A percentile compares a stretch with the other conserved stretches of the same genome.
Evolutionary conservation across 2,888 invertebrate genomes (phyloP).

Genomic region (Ernsta delagoae): DNA sequence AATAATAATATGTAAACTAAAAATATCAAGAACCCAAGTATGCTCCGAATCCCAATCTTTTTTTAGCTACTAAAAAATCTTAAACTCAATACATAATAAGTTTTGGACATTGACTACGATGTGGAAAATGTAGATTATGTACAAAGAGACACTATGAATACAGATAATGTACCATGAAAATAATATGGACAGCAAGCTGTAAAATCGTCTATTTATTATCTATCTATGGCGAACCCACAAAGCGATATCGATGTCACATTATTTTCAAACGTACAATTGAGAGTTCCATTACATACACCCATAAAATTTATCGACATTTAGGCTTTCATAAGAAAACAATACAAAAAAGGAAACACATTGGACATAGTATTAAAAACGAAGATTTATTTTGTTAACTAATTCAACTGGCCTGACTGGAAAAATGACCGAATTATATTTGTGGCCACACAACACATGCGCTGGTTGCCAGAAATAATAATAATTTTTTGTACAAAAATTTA

Average conservation of each 20-base stretch:
- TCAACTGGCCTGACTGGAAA: conserved; percentile 40
- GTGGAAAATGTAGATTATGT: conserved; percentile 49
- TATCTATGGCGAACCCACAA: conserved; percentile 23
- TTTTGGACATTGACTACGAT: conserved; percentile 64
- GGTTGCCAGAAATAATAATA: neutral
- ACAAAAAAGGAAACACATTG: conserved; percentile 6
- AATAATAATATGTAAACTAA: conserved; percentile 45
- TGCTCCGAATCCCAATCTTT: conserved; percentile 46
- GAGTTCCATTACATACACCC: conserved; percentile 18
- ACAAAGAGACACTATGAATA: conserved; percentile 35
- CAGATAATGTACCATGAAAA: conserved; percentile 22
- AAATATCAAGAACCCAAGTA: conserved; percentile 46
- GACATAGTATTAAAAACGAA: conserved; percentile 15
- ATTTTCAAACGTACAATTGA: conserved; percentile 24
- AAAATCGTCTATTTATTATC: conserved; percentile 2
- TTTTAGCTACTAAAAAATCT: conserved; percentile 42
- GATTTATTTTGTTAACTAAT: conserved; percentile 34
- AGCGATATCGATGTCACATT: conserved; percentile 23
- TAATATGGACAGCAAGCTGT: conserved; percentile 12
- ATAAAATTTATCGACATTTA: conserved; percentile 15
- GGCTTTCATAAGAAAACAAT: conserved; percentile 25
- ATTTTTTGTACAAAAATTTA: neutral
- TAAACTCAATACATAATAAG: conserved; percentile 45
- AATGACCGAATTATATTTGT: conserved; percentile 22
- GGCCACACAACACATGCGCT: neutral